Evolutionary conservation across 2,797 vertebrate genomes (phyloP).

Genomic region (Melopsittacus undulatus): DNA sequence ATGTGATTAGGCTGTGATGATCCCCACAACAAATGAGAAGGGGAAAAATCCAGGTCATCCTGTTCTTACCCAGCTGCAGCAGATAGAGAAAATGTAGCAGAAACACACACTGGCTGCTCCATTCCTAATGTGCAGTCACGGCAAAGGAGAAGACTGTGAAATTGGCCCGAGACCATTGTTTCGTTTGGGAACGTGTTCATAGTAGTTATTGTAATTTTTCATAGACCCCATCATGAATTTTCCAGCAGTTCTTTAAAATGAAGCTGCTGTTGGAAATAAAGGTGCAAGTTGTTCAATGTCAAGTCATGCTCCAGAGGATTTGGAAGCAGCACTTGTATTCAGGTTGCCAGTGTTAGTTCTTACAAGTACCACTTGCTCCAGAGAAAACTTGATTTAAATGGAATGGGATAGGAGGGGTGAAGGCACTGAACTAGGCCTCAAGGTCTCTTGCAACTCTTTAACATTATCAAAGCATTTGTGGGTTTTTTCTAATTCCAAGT

Average conservation of each 20-base stretch:
- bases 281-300: not conserved
- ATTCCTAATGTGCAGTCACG: not conserved
- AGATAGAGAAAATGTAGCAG: not conserved
- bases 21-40: not conserved
- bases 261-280: conserved; percentile 15
- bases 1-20: not conserved
- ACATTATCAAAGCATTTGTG: not conserved
- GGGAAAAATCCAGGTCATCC: not conserved
- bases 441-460: not conserved
- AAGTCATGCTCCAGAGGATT: not conserved
- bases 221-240: not conserved
- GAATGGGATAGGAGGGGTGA: not conserved
- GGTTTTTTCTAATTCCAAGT: not conserved
- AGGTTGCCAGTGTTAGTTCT: not conserved
- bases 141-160: not conserved
- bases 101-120: not conserved
- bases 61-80: not conserved
- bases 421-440: not conserved
- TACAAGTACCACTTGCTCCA: not conserved
- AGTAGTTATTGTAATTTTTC: conserved; percentile 7
- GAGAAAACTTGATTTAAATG: not conserved
- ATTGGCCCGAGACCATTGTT: not conserved
- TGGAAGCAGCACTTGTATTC: not conserved
- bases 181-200: not conserved
- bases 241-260: conserved; percentile 23